Evolutionary conservation across 2,888 invertebrate genomes (phyloP), one percentile per base, ranked within the genome.

Genomic region (Taenaris catops): DNA sequence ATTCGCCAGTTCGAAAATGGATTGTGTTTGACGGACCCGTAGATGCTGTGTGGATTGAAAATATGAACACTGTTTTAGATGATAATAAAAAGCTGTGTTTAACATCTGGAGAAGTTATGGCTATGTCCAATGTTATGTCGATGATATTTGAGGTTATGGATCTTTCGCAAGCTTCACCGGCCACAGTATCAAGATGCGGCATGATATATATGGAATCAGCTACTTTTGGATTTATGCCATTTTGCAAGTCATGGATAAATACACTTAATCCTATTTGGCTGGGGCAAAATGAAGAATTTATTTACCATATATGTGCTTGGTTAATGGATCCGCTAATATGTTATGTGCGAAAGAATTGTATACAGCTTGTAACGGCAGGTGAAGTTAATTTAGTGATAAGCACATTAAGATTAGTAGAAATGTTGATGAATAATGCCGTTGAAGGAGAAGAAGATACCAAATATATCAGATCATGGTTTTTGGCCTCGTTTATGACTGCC

Each of bases 21-120:
- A 91, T 98, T 23, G 92, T 98, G 32, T 97, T 98, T 68, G 96
- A 96, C 68, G 96, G 96, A 0, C 96, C 96, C 0, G 94, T 96
- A 1, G 96, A 96, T 70, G 94, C 95, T 1, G 92, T 94, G 2
- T 96, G 96, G 96, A 94, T 96, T 50, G 96, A 96, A 83, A 96
- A 95, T 67, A 92, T 96, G 91, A 96, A 96, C 63, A 95, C 95
- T 0, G 95, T 94, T 2, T 76, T 96, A 47, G 96, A 96, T 68
- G 95, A 95, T 54, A 96, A 95, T 66, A 95, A 94, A 73, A 96
- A 95, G 63, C 87, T 96, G 8, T 96, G 96, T 62, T 78, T 96
- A 18, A 94, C 94, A 67, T 95, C 94, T 10, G 96, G 96, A 8
- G 96, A 96, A 76, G 93, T 95, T 19, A 95, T 96, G 80, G 92